Conservation (phyloP, 2,113 vertebrate species). For the Leptocoma aspasia region DNA sequence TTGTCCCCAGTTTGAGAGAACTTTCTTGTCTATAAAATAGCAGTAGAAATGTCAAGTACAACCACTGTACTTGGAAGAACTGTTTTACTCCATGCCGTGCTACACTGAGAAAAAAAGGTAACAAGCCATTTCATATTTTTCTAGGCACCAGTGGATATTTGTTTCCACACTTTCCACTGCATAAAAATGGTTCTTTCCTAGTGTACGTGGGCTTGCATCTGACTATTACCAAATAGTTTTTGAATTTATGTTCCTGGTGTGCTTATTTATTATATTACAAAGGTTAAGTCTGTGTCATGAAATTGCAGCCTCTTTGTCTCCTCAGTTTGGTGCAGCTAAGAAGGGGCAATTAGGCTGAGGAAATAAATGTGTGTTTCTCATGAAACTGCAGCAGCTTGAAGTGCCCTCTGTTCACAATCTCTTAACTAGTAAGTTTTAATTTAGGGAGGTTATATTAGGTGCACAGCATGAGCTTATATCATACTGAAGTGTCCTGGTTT, state of each 20-base stretch:
- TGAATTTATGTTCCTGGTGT: not conserved
- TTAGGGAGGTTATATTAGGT: not conserved
- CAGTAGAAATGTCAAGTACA: not conserved
- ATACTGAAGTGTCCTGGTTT: not conserved
- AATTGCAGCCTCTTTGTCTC: not conserved
- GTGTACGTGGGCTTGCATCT: not conserved
- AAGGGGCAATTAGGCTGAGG: not conserved
- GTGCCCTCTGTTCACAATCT: not conserved
- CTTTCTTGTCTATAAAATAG: not conserved
- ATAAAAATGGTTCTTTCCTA: not conserved
- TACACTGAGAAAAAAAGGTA: not conserved
- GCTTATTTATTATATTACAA: not conserved
- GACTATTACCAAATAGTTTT: not conserved
- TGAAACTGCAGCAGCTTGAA: not conserved
- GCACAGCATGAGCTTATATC: not conserved
- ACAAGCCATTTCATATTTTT: not conserved
- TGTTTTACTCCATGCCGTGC: not conserved
- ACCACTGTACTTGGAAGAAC: not conserved
- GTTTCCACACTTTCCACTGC: not conserved
- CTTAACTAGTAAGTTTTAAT: not conserved
- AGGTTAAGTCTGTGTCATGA: not conserved
- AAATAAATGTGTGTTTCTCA: not conserved
- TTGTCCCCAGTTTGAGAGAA: not conserved
- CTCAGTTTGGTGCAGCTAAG: not conserved
- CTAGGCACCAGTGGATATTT: not conserved